Conservation (phyloP, 2,113 vertebrate species). For the Xenopus tropicalis region UCB_Xtro_10.0 CM004446.2:19304001-19304500, state of each 20-base stretch:
- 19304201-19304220: slow-evolving; percentile 3
- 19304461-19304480: too few species aligned
- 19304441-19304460: too few species aligned
- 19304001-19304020: slow-evolving; percentile 2
- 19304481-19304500: too few species aligned
- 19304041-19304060: not conserved
- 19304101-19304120: slow-evolving; percentile 4
- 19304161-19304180: slow-evolving; percentile 21
- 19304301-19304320: not conserved
- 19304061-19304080: slow-evolving; percentile 20
- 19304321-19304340: too few species aligned
- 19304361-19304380: too few species aligned
- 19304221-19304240: slow-evolving; percentile 14
- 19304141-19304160: slow-evolving; percentile 12
- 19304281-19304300: slow-evolving; percentile 6
- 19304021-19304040: not conserved
- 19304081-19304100: slow-evolving; percentile 11
- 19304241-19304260: not conserved
- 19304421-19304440: too few species aligned
- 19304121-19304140: slow-evolving; percentile 12
- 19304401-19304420: too few species aligned
- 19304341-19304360: too few species aligned
- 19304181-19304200: slow-evolving; percentile 20
- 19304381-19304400: too few species aligned
- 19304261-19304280: slow-evolving; percentile 5